phyloP scores from a whole-genome alignment of 2,888 invertebrate genomes.

The Cryptocephalus moraei region DNA sequence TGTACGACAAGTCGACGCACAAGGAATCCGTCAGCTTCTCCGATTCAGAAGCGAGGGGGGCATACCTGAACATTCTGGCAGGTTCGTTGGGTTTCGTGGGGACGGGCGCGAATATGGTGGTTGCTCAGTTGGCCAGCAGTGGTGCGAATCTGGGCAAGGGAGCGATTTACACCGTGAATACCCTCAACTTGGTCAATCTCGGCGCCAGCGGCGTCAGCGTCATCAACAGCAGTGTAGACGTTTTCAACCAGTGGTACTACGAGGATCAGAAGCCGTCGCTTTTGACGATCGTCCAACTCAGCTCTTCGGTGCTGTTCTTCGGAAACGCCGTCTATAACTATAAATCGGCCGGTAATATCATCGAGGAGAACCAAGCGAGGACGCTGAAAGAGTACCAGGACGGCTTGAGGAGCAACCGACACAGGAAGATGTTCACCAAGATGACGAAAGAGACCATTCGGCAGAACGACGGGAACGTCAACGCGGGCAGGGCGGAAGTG shows the following conservation, averaged over 20 bases:
- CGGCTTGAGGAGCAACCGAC: constrained; percentile 45
- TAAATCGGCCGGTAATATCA: constrained; percentile 19
- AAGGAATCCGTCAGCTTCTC: constrained; percentile 40
- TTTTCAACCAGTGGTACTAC: constrained; percentile 24
- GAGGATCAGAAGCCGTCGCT: constrained; percentile 28
- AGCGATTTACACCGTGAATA: constrained; percentile 16
- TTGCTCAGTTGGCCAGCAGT: constrained; percentile 40
- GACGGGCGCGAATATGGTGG: constrained; percentile 41
- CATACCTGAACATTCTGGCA: constrained; percentile 49
- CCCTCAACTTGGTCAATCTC: constrained; percentile 24
- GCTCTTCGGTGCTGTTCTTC: constrained; percentile 28
- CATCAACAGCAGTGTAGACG: constrained; percentile 25
- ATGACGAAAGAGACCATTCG: constrained; percentile 45
- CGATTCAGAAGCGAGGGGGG: constrained; percentile 48
- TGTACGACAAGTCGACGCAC: constrained; percentile 7
- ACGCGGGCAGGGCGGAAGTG: constrained; percentile 44
- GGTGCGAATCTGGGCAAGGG: constrained; percentile 26
- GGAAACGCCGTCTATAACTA: constrained; percentile 29
- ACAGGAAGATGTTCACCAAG: constrained; percentile 48
- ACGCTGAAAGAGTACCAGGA: constrained; percentile 43
- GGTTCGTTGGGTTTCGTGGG: constrained; percentile 46
- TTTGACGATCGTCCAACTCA: constrained; percentile 35
- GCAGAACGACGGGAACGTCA: constrained; percentile 36
- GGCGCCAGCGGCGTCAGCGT: constrained; percentile 26
- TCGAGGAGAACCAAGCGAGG: constrained; percentile 44